These are phyloP conservation scores for Arge pagana DNA, from an alignment of 2,888 invertebrate genomes.

Conservation along the genomic window DNA sequence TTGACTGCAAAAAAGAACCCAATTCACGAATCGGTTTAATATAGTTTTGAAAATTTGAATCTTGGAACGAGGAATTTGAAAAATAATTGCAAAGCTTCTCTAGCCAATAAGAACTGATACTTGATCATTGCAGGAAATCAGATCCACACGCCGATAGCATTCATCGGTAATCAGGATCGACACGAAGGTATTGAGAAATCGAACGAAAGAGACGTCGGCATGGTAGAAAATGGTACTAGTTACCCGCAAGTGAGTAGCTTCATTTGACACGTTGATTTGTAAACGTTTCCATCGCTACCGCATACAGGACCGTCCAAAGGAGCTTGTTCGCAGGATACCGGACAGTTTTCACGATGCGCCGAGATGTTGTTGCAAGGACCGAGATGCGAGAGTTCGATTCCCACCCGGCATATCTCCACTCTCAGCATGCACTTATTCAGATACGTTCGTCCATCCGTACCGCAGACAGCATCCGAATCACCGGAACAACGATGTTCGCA, in stretches of 20 bases:
- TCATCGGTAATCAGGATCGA: no score
- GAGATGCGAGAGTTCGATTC: slow-evolving; percentile 67
- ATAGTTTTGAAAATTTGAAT: no score
- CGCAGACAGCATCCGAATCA: slow-evolving; percentile 86
- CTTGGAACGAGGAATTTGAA: no score
- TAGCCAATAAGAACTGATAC: no score
- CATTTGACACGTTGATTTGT: slow-evolving; percentile 93
- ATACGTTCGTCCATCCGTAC: slow-evolving; percentile 85
- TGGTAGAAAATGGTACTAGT: slow-evolving; percentile 40
- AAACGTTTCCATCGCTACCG: slow-evolving; percentile 90
- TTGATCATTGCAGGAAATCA: no score
- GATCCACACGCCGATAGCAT: no score
- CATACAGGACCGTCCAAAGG: slow-evolving; percentile 90
- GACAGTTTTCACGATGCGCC: slow-evolving; percentile 87
- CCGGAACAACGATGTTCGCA: slow-evolving; percentile 73
- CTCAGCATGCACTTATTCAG: slow-evolving; percentile 72
- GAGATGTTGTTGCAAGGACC: slow-evolving; percentile 73
- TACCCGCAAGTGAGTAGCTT: slow-evolving; percentile 87
- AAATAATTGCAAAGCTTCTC: no score
- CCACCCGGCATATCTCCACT: slow-evolving; percentile 61
- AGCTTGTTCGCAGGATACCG: slow-evolving; percentile 83
- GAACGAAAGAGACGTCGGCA: neutral
- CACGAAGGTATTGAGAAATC: no score
- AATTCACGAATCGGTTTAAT: no score
- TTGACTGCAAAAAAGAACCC: no score